Evolutionary conservation across 2,797 vertebrate species (phyloP).

Genomic region (Gymnopithys bicolor): DNA sequence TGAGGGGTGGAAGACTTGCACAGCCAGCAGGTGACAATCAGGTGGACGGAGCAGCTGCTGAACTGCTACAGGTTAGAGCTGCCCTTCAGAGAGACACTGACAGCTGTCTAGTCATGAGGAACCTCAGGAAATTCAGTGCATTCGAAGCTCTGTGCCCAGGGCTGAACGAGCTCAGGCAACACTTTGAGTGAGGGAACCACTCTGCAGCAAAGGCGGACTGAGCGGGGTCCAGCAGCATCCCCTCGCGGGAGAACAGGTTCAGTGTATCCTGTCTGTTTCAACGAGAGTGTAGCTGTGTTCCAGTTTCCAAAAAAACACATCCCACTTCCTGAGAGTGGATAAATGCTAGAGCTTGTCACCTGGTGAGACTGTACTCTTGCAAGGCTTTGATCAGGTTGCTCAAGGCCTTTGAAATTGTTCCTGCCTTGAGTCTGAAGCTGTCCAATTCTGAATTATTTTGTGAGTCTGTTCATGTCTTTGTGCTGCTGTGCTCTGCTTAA

Average conservation of each 20-base stretch:
- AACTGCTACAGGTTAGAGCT: not conserved
- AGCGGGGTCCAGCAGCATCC: fast-evolving
- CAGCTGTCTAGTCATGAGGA: not conserved
- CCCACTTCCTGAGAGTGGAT: not conserved
- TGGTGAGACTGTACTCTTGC: not conserved
- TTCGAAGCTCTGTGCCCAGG: fast-evolving
- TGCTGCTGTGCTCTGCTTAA: not conserved
- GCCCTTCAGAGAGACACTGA: not conserved
- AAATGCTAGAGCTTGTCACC: not conserved
- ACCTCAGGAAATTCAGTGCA: not conserved
- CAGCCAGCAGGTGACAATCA: not conserved
- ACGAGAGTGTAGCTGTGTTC: not conserved
- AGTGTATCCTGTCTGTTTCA: not conserved
- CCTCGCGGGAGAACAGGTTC: not conserved
- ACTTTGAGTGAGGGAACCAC: not conserved
- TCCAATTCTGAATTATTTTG: not conserved
- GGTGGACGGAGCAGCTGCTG: not conserved
- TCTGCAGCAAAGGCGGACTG: not conserved
- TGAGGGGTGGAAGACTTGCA: fast-evolving
- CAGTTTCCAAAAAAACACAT: not conserved
- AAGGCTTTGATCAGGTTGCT: not conserved
- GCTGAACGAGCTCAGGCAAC: not conserved
- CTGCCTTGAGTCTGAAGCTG: not conserved
- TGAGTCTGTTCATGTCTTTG: not conserved
- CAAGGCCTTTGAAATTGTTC: not conserved